A percentile compares a stretch with the other conserved stretches of the same genome.
Evolutionary conservation across 2,113 vertebrate genomes (phyloP).

Genomic region (Cromileptes altivelis): DNA sequence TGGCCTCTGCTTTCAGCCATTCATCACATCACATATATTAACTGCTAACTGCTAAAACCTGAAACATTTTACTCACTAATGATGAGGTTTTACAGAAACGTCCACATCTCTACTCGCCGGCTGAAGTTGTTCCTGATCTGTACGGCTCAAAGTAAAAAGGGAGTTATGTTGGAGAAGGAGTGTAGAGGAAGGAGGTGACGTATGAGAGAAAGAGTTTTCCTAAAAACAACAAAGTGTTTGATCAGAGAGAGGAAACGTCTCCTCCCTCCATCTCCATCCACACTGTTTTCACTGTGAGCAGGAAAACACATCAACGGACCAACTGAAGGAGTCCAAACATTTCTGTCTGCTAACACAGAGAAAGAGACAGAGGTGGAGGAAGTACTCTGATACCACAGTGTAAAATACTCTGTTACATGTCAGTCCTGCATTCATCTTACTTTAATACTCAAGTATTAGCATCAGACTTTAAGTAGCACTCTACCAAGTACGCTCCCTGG

Average conservation of each 20-base stretch:
- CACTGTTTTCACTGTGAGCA: conserved; percentile 22
- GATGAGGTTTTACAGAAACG: conserved; percentile 5
- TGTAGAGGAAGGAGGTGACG: conserved; percentile 51
- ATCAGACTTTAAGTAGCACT: no score
- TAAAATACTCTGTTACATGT: no score
- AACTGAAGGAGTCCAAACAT: not conserved
- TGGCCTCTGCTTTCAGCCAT: no score
- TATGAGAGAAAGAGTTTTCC: conserved; percentile 9
- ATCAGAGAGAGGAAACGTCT: conserved; percentile 59
- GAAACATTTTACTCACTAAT: conserved; percentile 71
- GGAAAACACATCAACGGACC: not conserved
- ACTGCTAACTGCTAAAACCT: not conserved
- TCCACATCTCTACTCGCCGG: conserved; percentile 11
- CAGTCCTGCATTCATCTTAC: no score
- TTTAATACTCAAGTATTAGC: no score
- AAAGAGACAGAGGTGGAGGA: no score
- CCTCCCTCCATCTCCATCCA: conserved; percentile 35
- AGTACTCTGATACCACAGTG: not conserved
- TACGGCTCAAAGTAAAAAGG: not conserved
- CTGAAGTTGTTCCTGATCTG: not conserved
- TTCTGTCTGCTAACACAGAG: no score
- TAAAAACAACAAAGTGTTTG: conserved; percentile 36
- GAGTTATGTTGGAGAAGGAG: not conserved
- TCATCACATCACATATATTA: not conserved
- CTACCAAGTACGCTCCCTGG: no score